A percentile compares a stretch with the other conserved stretches of the same genome.
Evolutionary conservation across 2,113 vertebrate species (phyloP).

Genomic region (Myrmecophaga tridactyla): DNA sequence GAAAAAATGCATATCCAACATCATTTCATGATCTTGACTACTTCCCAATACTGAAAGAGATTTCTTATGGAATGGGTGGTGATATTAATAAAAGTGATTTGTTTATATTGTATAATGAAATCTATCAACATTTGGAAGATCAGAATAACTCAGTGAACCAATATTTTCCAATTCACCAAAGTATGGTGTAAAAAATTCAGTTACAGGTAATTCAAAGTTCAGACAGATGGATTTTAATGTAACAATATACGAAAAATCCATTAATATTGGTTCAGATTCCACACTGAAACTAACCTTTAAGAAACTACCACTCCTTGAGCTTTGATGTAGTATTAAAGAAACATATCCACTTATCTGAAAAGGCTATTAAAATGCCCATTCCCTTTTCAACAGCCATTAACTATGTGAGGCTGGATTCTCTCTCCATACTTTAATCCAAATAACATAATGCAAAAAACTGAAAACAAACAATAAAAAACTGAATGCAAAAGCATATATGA

Average conservation of each 20-base stretch:
- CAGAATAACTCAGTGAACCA: neutral
- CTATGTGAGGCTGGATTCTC: neutral
- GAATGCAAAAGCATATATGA: neutral
- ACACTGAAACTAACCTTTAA: neutral
- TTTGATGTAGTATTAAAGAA: neutral
- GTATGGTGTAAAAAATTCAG: neutral
- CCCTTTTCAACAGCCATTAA: neutral
- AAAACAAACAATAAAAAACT: too few species aligned
- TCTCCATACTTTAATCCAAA: neutral
- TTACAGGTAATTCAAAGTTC: neutral
- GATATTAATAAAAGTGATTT: neutral
- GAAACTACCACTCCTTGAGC: neutral
- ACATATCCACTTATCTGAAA: neutral
- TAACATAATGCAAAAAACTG: neutral
- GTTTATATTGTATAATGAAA: constrained; percentile 8
- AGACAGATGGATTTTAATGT: neutral
- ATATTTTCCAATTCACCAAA: neutral
- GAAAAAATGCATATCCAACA: neutral
- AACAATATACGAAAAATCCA: neutral
- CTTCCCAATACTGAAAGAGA: neutral
- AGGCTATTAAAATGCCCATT: neutral
- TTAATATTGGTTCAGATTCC: neutral
- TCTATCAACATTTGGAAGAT: neutral
- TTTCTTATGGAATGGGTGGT: neutral
- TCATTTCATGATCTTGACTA: neutral